phyloP scores from a whole-genome alignment of 2,888 invertebrate species.

The Cyclophora albipunctata region DNA sequence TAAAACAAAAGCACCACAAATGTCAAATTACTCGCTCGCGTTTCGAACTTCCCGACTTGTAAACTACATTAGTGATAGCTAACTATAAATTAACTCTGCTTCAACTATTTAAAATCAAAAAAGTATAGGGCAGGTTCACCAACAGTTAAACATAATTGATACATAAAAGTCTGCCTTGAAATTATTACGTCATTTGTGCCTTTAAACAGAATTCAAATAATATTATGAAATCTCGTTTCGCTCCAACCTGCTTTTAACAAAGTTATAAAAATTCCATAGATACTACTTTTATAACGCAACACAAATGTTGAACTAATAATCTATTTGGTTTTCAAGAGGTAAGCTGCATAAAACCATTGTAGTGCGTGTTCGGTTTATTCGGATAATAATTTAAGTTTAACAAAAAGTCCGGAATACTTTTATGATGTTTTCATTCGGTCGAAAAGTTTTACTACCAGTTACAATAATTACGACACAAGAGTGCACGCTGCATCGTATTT shows the following conservation, averaged over 20 bases:
- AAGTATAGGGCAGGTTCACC: too few relatives aligned
- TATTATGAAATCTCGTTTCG: too few relatives aligned
- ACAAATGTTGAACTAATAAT: constrained; percentile 26
- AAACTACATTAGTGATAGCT: too few relatives aligned
- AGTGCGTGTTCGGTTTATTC: not conserved
- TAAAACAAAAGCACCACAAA: too few relatives aligned
- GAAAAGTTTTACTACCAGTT: constrained; percentile 37
- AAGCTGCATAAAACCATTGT: constrained; percentile 10
- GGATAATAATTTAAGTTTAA: constrained; percentile 6
- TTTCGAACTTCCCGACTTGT: too few relatives aligned
- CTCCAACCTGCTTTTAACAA: not conserved
- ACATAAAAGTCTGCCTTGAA: too few relatives aligned
- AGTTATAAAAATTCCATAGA: not conserved
- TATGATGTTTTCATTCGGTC: constrained; percentile 43
- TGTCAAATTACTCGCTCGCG: too few relatives aligned
- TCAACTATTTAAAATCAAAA: too few relatives aligned
- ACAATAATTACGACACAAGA: constrained; percentile 28
- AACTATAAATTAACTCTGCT: too few relatives aligned
- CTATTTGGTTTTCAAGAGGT: constrained; percentile 27
- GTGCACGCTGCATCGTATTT: constrained; percentile 16
- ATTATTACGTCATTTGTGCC: too few relatives aligned
- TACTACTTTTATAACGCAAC: constrained; percentile 4
- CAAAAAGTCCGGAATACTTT: constrained; percentile 20
- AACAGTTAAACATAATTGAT: too few relatives aligned
- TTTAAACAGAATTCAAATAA: too few relatives aligned